These are phyloP conservation scores for Coendou prehensilis DNA, from an alignment of 2,797 vertebrate genomes.

Conservation along the genomic window DNA sequence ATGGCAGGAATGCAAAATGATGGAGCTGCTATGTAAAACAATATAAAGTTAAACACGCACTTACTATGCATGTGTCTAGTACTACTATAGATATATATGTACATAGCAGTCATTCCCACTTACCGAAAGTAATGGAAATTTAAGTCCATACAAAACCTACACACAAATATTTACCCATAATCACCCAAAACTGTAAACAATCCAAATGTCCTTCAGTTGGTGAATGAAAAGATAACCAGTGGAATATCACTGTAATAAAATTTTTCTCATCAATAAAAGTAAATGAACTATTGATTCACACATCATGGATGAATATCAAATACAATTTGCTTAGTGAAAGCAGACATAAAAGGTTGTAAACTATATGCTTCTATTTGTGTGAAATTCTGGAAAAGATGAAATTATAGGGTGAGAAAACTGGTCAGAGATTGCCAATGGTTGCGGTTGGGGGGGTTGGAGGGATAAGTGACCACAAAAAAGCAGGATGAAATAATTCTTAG, in stretches of 20 bases:
- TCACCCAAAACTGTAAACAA: slow-evolving; percentile 50
- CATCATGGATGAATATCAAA: slow-evolving; percentile 32
- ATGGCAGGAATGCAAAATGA: slow-evolving; percentile 40
- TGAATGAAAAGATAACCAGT: slow-evolving; percentile 49
- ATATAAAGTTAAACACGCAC: slow-evolving; percentile 42
- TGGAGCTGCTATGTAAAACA: slow-evolving; percentile 5
- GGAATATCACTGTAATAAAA: background rate
- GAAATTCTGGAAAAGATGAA: slow-evolving; percentile 66
- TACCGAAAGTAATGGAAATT: slow-evolving; percentile 58
- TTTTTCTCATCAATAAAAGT: slow-evolving; percentile 48
- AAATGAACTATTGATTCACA: slow-evolving; percentile 48
- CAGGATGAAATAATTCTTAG: slow-evolving; percentile 35
- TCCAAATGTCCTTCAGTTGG: slow-evolving; percentile 19
- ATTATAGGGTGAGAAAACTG: slow-evolving; percentile 18
- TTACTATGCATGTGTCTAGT: background rate
- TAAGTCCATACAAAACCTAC: background rate
- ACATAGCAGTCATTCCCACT: background rate
- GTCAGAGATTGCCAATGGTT: slow-evolving; percentile 1
- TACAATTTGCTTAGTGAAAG: slow-evolving; percentile 57
- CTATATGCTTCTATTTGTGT: background rate
- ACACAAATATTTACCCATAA: slow-evolving; percentile 40
- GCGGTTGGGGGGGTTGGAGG: background rate
- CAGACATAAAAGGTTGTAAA: slow-evolving; percentile 21
- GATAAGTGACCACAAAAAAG: background rate
- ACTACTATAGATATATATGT: background rate